phyloP scores from a whole-genome alignment of 92 coral and sea anemone genomes.

The Phenganax subtilis region DNA sequence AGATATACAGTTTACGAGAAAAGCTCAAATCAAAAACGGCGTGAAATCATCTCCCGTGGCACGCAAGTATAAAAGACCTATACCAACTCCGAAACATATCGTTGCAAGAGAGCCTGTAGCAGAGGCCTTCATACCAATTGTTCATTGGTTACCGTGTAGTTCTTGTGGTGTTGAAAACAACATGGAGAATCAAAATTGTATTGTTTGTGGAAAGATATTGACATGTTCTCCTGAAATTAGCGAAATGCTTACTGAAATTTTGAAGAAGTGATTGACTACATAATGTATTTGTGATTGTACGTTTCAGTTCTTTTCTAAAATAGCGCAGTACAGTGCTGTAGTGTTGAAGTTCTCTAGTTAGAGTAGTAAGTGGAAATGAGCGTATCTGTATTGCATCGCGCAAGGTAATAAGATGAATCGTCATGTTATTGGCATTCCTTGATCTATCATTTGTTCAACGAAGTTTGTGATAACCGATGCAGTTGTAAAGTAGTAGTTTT shows the following conservation, averaged over 20 bases:
- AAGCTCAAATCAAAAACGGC: conserved; percentile 9
- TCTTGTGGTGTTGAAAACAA: conserved; percentile 32
- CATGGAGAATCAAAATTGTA: not conserved
- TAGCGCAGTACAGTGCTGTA: no score
- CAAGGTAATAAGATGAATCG: no score
- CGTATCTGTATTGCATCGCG: no score
- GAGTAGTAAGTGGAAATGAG: no score
- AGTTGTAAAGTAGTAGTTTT: no score
- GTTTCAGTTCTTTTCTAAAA: no score
- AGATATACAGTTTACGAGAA: not conserved
- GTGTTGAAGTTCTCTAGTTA: no score
- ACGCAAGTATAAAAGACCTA: not conserved
- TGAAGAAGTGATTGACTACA: conserved; percentile 4
- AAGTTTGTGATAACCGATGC: no score
- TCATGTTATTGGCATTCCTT: no score
- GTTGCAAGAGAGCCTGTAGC: conserved; percentile 1
- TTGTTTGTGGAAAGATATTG: conserved; percentile 11
- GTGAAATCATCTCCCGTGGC: conserved; percentile 2
- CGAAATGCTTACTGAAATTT: conserved; percentile 41
- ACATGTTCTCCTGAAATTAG: conserved; percentile 53
- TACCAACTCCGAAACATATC: not conserved
- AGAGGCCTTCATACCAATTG: not conserved
- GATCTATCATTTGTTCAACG: no score
- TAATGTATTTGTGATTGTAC: no score
- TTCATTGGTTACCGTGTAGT: conserved; percentile 6